Evolutionary conservation across 2,888 invertebrate genomes (phyloP), one percentile per base, ranked within the genome.

Genomic region (Rhagium mordax): DNA sequence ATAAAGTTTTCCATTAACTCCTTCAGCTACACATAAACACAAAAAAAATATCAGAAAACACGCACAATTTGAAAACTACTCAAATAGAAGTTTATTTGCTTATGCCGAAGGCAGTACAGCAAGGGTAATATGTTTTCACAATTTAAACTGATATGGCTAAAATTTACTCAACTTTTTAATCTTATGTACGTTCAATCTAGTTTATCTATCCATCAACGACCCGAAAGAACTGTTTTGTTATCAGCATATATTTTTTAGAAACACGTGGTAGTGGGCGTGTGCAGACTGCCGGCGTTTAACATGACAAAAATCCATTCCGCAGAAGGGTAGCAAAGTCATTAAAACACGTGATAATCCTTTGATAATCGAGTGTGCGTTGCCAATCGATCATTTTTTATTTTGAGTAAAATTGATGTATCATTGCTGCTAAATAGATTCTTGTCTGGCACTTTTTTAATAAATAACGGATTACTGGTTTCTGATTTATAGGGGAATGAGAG

Each of bases 341-440:
- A 84, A 78, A 79, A 78, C 79, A 80, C 75, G 79, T 80, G 85
- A 85, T 86, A 86, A 86, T 86, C 86, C 87, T 86, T 87, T 87
- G 84, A 80, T 85, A 86, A 87, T 87, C 86, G 85, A 86, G 87
- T 85, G 82, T 81, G 85, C 86, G 86, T 86, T 82, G 78, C 86
- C 85, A 86, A 87, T 87, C 87, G 84, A 87, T 87, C 87, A 87
- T 85, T 86, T 81, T 86, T 87, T 86, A 85, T 85, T 84, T 85
- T 85, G 81, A 78, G 78, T 80, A 81, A 83, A 86, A 86, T 85
- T 87, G 87, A 86, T 85, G 86, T 82, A 84, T 87, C 86, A 87
- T 86, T 82, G 78, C 75, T 75, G 55, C 57, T 55, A 67, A 67
- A 67, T 67, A 57, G 67, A 57, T 67, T 51, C 57, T 57, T 55